Conservation (phyloP, 1,140 invertebrate genomes). For the Pogonus chalceus region DNA sequence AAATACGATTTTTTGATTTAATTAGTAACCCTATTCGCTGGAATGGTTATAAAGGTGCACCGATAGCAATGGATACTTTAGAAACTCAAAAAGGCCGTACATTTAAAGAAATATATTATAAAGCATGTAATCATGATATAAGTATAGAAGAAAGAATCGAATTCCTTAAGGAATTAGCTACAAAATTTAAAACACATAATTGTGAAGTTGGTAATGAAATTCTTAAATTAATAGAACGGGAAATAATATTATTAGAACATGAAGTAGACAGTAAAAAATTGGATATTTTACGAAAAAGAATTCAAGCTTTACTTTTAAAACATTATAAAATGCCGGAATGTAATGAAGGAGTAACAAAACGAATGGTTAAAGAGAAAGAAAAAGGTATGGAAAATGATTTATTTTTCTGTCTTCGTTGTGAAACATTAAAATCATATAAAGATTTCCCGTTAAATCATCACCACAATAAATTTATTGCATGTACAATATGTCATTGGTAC, state of each 20-base stretch:
- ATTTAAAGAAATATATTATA: conserved; percentile 45
- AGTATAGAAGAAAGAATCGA: conserved; percentile 44
- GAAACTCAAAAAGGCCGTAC: conserved; percentile 53
- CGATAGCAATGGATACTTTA: conserved; percentile 52
- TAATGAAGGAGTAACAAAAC: conserved; percentile 40
- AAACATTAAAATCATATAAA: conserved; percentile 40
- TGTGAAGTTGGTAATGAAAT: conserved; percentile 45
- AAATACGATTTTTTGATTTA: conserved; percentile 46
- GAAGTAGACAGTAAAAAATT: conserved; percentile 39
- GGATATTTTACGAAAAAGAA: conserved; percentile 45
- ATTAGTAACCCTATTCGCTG: conserved; percentile 52
- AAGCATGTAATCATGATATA: conserved; percentile 38
- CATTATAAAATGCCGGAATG: conserved; percentile 43
- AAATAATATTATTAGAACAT: conserved; percentile 44
- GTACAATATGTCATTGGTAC: conserved; percentile 43
- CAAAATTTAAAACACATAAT: conserved; percentile 41
- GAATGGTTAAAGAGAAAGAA: conserved; percentile 37
- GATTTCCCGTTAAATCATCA: conserved; percentile 37
- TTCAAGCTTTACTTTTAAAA: conserved; percentile 41
- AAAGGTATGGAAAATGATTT: conserved; percentile 40
- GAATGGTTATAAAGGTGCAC: conserved; percentile 44
- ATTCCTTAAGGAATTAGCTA: conserved; percentile 45
- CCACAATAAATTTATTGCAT: conserved; percentile 37
- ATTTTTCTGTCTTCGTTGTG: conserved; percentile 42
- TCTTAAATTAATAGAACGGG: conserved; percentile 46